A percentile compares a stretch with the other conserved stretches of the same genome.
Evolutionary conservation across 2,797 vertebrate species (phyloP).

Genomic region (Neopelma chrysocephalum): DNA sequence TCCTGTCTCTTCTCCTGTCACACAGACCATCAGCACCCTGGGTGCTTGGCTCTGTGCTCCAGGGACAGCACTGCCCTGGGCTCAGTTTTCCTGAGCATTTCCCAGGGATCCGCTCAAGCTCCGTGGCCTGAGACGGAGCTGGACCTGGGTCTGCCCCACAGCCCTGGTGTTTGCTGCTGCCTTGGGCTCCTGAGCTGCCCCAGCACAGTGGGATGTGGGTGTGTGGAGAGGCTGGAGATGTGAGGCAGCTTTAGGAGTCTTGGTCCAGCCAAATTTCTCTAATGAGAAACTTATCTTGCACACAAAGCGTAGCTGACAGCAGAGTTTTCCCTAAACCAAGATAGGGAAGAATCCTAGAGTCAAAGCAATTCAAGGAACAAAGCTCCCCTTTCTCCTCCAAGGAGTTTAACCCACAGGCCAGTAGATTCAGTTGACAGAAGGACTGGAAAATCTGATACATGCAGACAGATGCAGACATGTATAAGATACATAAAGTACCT

Average conservation of each 20-base stretch:
- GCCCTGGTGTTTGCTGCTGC: background rate
- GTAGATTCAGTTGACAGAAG: background rate
- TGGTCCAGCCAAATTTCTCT: background rate
- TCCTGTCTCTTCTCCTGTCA: background rate
- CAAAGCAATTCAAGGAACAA: background rate
- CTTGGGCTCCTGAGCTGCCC: background rate
- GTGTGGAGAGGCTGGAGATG: background rate
- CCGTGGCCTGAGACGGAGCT: accelerated
- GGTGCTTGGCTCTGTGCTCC: background rate
- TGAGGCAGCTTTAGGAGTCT: background rate
- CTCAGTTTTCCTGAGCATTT: background rate
- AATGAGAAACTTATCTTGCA: background rate
- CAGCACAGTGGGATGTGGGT: background rate
- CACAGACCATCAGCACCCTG: background rate
- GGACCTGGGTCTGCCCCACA: background rate
- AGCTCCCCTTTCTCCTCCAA: background rate
- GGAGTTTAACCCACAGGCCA: background rate
- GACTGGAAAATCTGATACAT: background rate
- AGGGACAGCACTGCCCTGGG: background rate
- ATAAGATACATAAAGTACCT: background rate
- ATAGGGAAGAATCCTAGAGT: background rate
- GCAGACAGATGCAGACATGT: background rate
- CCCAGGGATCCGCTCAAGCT: background rate
- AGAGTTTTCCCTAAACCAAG: background rate
- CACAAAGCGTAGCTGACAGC: background rate